Percentiles rank a stretch among this genome's conserved stretches.
phyloP scores from a whole-genome alignment of 2,797 vertebrate genomes.

The Natrix natrix region DNA sequence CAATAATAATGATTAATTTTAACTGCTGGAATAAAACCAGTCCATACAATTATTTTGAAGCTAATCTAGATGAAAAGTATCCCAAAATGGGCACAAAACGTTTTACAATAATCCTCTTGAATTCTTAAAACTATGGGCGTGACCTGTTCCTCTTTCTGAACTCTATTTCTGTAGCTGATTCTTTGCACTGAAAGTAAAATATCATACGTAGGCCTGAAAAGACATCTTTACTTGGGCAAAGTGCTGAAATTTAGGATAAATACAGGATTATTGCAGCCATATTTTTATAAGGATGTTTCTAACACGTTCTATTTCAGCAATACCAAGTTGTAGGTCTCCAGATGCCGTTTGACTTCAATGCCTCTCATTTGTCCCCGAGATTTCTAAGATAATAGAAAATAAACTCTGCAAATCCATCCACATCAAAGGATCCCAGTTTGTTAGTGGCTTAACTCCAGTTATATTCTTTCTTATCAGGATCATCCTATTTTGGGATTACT shows the following conservation, averaged over 20 bases:
- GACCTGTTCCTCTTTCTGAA: conserved; percentile 14
- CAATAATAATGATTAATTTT: conserved; percentile 40
- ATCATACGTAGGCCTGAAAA: neutral
- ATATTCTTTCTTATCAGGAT: neutral
- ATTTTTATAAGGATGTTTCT: neutral
- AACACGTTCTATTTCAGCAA: neutral
- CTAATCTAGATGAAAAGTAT: conserved; percentile 23
- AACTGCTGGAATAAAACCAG: conserved; percentile 15
- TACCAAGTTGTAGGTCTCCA: neutral
- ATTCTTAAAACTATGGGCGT: neutral
- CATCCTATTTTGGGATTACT: neutral
- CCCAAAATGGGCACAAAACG: neutral
- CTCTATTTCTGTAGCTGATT: neutral
- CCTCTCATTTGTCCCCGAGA: neutral
- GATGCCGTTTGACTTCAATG: neutral
- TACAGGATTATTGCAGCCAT: neutral
- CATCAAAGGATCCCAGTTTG: neutral
- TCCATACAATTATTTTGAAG: conserved; percentile 20
- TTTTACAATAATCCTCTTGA: neutral
- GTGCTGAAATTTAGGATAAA: neutral
- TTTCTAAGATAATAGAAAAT: neutral
- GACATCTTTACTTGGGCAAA: neutral
- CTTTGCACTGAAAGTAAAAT: conserved; percentile 35
- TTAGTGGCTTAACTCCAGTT: neutral
- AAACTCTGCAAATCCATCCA: neutral